These are phyloP conservation scores for Zonitis immaculata DNA, from an alignment of 2,888 invertebrate species.

Conservation along the genomic window DNA sequence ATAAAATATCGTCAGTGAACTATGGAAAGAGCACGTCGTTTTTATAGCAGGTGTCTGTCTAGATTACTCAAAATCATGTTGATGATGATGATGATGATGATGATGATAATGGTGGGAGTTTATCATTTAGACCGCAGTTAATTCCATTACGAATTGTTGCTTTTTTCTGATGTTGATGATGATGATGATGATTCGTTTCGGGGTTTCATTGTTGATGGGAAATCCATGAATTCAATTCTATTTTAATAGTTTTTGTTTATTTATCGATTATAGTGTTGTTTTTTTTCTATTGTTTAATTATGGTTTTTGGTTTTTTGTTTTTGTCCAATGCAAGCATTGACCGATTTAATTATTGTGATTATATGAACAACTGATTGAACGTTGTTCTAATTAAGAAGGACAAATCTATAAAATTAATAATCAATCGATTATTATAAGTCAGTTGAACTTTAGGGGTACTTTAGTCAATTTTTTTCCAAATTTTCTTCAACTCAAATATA, in stretches of 20 bases:
- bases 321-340: too few relatives aligned
- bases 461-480: too few relatives aligned
- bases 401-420: too few relatives aligned
- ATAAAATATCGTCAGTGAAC: slow-evolving; percentile 34
- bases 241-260: too few relatives aligned
- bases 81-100: not conserved
- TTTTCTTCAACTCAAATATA: too few relatives aligned
- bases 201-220: slow-evolving; percentile 3
- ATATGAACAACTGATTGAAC: too few relatives aligned
- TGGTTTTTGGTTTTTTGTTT: not conserved
- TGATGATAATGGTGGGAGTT: not conserved
- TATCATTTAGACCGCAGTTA: slow-evolving; percentile 6
- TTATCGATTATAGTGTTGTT: slow-evolving; percentile 19
- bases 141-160: slow-evolving; percentile 22
- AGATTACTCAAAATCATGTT: slow-evolving; percentile 5
- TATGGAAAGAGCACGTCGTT: slow-evolving; percentile 41
- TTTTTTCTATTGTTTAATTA: slow-evolving; percentile 20
- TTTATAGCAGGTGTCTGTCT: slow-evolving; percentile 33
- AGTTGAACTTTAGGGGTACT: too few relatives aligned
- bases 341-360: too few relatives aligned
- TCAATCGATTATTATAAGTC: too few relatives aligned
- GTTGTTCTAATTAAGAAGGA: too few relatives aligned
- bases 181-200: slow-evolving; percentile 17
- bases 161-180: too few relatives aligned
- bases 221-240: slow-evolving; percentile 22